These are phyloP conservation scores for Apolygus lucorum DNA, from an alignment of 1,140 invertebrate genomes.

Conservation along the genomic window DNA sequence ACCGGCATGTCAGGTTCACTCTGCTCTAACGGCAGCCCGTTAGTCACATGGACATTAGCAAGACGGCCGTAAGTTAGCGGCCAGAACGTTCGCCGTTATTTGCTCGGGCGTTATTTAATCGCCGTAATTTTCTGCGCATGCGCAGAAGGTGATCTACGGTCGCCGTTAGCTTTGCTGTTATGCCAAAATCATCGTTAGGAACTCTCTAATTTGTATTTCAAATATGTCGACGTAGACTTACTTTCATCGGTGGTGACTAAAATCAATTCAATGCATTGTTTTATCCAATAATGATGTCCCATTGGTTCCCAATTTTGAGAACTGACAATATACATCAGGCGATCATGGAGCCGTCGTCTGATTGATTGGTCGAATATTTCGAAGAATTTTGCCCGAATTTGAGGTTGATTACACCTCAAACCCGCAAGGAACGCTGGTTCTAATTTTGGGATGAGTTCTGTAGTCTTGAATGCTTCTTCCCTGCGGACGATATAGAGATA, in stretches of 20 bases:
- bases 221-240: no score
- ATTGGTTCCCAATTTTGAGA: conserved; percentile 97
- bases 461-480: conserved; percentile 76
- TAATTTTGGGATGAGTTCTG: conserved; percentile 84
- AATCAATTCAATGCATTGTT: conserved; percentile 86
- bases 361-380: conserved; percentile 89
- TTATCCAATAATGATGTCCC: conserved; percentile 94
- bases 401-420: conserved; percentile 76
- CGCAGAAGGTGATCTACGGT: no score
- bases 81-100: no score
- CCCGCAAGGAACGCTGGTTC: conserved; percentile 92
- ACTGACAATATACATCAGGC: conserved; percentile 85
- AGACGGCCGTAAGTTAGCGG: no score
- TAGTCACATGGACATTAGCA: no score
- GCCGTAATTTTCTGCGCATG: no score
- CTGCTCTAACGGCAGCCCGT: no score
- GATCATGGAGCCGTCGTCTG: conserved; percentile 68
- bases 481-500: conserved; percentile 45
- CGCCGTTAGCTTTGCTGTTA: no score
- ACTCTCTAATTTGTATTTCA: no score
- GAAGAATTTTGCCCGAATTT: conserved; percentile 88
- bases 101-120: no score
- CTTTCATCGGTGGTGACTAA: conserved; percentile 63
- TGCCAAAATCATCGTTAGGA: no score
- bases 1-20: no score